phyloP scores from a whole-genome alignment of 2,113 vertebrate species.

The Pterocles gutturalis region DNA sequence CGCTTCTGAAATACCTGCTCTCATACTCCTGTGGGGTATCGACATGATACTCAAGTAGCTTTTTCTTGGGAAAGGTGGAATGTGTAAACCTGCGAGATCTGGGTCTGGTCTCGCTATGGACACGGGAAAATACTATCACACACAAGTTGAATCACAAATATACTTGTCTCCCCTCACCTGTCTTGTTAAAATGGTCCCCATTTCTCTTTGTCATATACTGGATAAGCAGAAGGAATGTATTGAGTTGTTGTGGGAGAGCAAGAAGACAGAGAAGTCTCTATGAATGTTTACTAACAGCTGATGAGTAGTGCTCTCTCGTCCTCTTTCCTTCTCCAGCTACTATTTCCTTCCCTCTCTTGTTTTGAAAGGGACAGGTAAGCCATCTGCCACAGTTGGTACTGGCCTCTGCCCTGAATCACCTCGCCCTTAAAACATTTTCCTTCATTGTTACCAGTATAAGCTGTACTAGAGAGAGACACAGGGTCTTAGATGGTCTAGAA shows the following conservation, averaged over 20 bases:
- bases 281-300: not conserved
- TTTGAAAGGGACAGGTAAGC: not conserved
- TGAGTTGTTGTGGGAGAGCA: not conserved
- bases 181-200: not conserved
- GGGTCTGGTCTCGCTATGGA: not conserved
- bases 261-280: not conserved
- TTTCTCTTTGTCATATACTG: not conserved
- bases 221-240: not conserved
- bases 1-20: not conserved
- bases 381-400: not conserved
- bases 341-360: not conserved
- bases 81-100: not conserved
- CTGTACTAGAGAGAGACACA: not conserved
- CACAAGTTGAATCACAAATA: not conserved
- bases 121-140: not conserved
- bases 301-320: not conserved
- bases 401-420: not conserved
- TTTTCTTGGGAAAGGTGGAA: not conserved
- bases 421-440: not conserved
- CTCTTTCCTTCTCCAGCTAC: not conserved
- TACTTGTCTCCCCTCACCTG: not conserved
- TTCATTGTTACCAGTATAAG: not conserved
- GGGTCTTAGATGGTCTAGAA: not conserved
- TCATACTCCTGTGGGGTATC: not conserved
- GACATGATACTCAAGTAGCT: not conserved